Conservation (phyloP, 1,140 invertebrate genomes). For the Aphelinus certus region DNA sequence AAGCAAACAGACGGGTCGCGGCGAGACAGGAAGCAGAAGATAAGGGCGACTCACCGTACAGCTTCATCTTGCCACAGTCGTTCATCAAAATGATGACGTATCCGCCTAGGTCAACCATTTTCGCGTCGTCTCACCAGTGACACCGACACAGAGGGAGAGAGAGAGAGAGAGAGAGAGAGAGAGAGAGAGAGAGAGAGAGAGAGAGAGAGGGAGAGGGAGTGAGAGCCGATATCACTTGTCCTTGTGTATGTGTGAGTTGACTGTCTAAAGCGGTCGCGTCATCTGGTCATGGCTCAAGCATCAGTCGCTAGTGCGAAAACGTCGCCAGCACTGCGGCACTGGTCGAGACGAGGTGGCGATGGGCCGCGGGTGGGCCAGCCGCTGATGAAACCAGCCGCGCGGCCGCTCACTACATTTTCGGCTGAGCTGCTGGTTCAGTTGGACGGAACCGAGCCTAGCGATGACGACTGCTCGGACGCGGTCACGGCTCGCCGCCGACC, state of each 20-base stretch:
- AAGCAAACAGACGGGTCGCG: background rate
- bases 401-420: background rate
- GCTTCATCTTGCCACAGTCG: conserved; percentile 92
- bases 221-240: too few relatives aligned
- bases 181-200: background rate
- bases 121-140: conserved; percentile 36
- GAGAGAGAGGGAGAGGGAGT: background rate
- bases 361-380: background rate
- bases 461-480: conserved; percentile 24
- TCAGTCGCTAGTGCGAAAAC: conserved; percentile 6
- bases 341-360: conserved; percentile 8
- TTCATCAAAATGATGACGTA: conserved; percentile 96
- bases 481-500: conserved; percentile 20
- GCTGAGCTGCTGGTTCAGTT: conserved; percentile 1
- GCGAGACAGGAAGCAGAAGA: conserved; percentile 32
- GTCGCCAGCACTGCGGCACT: background rate
- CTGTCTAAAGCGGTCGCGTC: too few relatives aligned
- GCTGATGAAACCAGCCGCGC: conserved; percentile 2
- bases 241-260: too few relatives aligned
- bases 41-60: conserved; percentile 83
- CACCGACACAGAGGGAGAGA: background rate
- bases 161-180: conserved; percentile 1
- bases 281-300: background rate
- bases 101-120: conserved; percentile 91
- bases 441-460: conserved; percentile 3